phyloP scores from a whole-genome alignment of 2,113 vertebrate genomes.

The Phrynosoma platyrhinos region DNA sequence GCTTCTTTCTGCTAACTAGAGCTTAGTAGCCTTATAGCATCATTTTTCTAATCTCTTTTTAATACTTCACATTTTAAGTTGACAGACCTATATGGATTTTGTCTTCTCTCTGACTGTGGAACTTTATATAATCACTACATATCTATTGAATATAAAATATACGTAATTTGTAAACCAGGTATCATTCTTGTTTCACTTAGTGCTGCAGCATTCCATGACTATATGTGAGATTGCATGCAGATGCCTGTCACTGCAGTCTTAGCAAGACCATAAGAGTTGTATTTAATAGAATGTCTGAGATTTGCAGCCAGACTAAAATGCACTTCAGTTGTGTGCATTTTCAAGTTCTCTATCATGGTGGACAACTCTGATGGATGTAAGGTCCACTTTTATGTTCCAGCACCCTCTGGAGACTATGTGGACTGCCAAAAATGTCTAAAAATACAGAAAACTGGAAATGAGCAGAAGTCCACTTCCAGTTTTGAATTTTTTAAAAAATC shows the following conservation, averaged over 20 bases:
- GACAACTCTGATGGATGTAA: too few relatives aligned
- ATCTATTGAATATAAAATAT: slow-evolving; percentile 2
- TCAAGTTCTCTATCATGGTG: too few relatives aligned
- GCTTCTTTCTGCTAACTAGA: neutral
- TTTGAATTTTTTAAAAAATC: too few relatives aligned
- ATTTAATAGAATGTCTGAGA: neutral
- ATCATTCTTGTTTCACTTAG: neutral
- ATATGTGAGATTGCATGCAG: neutral
- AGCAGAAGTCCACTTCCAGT: too few relatives aligned
- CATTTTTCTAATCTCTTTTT: neutral
- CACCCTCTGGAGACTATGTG: too few relatives aligned
- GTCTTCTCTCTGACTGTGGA: neutral
- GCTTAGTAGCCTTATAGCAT: neutral
- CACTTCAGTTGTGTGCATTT: too few relatives aligned
- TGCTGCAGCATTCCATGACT: neutral
- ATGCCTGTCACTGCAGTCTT: neutral
- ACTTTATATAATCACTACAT: neutral
- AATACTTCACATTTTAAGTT: neutral
- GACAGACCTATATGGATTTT: neutral
- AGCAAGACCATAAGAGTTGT: neutral
- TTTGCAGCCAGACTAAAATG: too few relatives aligned
- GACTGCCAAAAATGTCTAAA: too few relatives aligned
- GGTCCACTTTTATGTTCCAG: too few relatives aligned
- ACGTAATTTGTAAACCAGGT: neutral
- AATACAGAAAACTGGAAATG: too few relatives aligned